phyloP scores from a whole-genome alignment of 2,797 vertebrate species.

The Chiloscyllium punctatum region DNA sequence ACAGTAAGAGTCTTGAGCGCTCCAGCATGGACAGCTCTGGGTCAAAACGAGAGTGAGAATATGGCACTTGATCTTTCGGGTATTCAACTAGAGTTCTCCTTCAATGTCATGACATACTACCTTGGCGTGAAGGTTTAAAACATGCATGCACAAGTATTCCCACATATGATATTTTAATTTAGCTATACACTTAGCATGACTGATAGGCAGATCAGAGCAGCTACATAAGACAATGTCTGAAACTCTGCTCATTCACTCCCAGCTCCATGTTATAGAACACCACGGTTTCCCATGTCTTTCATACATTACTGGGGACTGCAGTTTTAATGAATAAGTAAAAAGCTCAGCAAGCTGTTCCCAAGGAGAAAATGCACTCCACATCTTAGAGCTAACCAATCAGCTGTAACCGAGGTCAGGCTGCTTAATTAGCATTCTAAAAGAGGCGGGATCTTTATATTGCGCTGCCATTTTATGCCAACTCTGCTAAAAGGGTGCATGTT shows the following conservation, averaged over 20 bases:
- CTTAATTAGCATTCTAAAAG: background rate
- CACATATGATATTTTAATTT: background rate
- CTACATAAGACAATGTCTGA: background rate
- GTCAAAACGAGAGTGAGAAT: background rate
- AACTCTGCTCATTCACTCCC: background rate
- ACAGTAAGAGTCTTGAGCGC: background rate
- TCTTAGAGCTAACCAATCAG: background rate
- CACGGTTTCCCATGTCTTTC: background rate
- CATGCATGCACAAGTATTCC: background rate
- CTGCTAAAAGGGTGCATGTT: background rate
- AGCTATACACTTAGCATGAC: background rate
- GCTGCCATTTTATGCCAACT: background rate
- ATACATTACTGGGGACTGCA: background rate
- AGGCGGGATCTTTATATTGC: background rate
- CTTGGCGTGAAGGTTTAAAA: background rate
- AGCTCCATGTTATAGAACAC: background rate
- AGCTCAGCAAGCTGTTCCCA: background rate
- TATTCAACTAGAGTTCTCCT: background rate
- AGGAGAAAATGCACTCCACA: background rate
- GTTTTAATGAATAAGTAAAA: background rate
- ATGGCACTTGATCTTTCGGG: background rate
- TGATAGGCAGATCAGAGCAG: background rate
- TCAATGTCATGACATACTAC: background rate
- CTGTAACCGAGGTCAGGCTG: background rate
- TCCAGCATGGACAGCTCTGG: background rate